Conservation (phyloP, 2,888 invertebrate genomes). For the Lypha dubia region DNA sequence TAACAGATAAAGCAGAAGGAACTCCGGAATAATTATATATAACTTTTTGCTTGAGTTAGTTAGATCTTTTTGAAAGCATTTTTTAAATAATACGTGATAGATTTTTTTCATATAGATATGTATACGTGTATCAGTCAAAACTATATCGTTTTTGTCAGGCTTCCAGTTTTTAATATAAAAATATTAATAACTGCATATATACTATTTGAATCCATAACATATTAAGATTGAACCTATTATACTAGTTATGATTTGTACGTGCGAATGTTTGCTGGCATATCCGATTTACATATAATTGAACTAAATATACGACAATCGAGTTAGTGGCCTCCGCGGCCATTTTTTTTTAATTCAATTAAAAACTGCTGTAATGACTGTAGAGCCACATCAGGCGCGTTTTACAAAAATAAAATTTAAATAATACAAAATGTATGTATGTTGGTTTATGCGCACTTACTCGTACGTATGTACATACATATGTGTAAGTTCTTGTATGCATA, state of each 20-base stretch:
- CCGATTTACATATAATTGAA: not conserved
- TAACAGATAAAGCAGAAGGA: too few species aligned
- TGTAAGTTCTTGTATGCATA: not conserved
- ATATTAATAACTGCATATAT: too few species aligned
- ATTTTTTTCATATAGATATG: too few species aligned
- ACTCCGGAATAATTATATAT: too few species aligned
- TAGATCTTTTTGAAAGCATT: too few species aligned
- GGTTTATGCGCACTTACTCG: too few species aligned
- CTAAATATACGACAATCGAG: constrained; percentile 13
- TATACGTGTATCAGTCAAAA: too few species aligned
- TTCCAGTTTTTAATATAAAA: too few species aligned
- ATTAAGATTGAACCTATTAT: not conserved
- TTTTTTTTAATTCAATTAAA: constrained; percentile 2
- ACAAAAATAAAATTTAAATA: not conserved
- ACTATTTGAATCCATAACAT: not conserved
- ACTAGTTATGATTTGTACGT: not conserved
- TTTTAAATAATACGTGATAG: too few species aligned
- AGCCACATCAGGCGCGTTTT: constrained; percentile 5
- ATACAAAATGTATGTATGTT: not conserved
- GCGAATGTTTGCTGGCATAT: not conserved
- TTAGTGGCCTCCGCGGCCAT: not conserved
- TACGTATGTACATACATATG: not conserved
- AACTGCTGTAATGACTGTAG: not conserved
- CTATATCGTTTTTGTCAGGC: too few species aligned
- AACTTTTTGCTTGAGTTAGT: too few species aligned